A percentile compares a stretch with the other conserved stretches of the same genome.
phyloP scores from a whole-genome alignment of 2,113 vertebrate species.

The Istiophorus platypterus region DNA sequence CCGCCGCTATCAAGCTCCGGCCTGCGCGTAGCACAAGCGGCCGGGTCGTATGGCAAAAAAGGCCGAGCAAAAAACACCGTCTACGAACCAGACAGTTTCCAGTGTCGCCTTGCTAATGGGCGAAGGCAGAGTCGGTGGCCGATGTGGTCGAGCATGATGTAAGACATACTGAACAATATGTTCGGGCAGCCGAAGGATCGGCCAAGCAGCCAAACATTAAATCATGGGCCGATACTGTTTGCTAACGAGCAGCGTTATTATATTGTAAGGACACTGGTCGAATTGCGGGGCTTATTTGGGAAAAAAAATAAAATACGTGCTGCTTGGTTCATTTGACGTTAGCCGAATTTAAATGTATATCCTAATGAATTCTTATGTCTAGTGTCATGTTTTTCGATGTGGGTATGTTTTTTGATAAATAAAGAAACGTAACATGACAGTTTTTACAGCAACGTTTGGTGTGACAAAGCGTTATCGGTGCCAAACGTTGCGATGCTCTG shows the following conservation, averaged over 20 bases:
- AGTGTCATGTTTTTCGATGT: not conserved
- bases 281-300: not conserved
- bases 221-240: not conserved
- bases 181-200: too few species aligned
- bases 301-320: not conserved
- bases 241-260: not conserved
- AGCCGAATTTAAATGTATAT: not conserved
- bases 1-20: not conserved
- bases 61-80: not conserved
- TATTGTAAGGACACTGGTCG: not conserved
- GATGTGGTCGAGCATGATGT: not conserved
- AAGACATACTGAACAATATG: not conserved
- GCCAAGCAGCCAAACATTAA: not conserved
- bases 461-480: constrained; percentile 14
- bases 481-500: constrained; percentile 54
- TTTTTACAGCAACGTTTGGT: not conserved
- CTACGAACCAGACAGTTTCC: not conserved
- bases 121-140: not conserved
- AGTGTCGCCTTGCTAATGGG: not conserved
- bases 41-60: not conserved
- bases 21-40: not conserved
- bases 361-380: not conserved
- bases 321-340: not conserved
- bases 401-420: not conserved
- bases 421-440: not conserved